Percentiles rank a stretch among this genome's conserved stretches.
Conservation (phyloP, 2,113 vertebrate species). For the Entelurus aequoreus region DNA sequence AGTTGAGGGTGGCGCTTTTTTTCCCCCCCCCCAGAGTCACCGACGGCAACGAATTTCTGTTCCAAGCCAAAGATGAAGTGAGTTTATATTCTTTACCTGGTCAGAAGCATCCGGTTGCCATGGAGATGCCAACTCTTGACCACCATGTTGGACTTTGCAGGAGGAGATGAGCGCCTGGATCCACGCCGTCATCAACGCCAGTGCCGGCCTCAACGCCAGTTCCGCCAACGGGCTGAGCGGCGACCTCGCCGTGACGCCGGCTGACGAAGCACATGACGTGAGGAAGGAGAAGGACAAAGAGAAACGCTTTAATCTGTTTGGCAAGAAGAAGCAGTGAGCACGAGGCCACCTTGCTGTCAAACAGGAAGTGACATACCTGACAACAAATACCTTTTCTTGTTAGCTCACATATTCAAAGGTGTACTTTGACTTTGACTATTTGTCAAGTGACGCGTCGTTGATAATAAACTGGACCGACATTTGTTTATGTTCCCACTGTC, state of each 20-base stretch:
- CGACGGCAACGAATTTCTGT: slow-evolving; percentile 96
- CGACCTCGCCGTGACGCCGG: slow-evolving; percentile 83
- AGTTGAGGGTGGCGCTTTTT: neutral
- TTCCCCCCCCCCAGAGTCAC: slow-evolving; percentile 76
- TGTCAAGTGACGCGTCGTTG: slow-evolving; percentile 48
- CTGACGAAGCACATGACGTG: slow-evolving; percentile 88
- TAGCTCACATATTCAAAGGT: no score
- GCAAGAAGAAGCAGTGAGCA: slow-evolving; percentile 93
- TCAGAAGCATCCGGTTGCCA: no score
- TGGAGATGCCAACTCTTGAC: neutral
- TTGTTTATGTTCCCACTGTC: slow-evolving; percentile 10
- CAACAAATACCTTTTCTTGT: no score
- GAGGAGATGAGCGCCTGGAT: slow-evolving; percentile 99
- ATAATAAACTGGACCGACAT: slow-evolving; percentile 79
- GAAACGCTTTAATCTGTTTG: slow-evolving; percentile 96
- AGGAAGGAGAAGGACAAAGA: slow-evolving; percentile 94
- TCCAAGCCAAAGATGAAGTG: slow-evolving; percentile 99
- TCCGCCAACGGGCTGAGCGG: slow-evolving; percentile 86
- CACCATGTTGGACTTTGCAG: slow-evolving; percentile 54
- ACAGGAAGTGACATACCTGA: no score
- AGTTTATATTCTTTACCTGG: slow-evolving; percentile 51
- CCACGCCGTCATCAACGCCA: slow-evolving; percentile 86
- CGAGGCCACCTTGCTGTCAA: slow-evolving; percentile 9
- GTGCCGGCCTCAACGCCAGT: slow-evolving; percentile 61
- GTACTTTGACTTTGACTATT: no score